These are phyloP conservation scores for Zaprionus kolodkinae DNA, from an alignment of 1,140 invertebrate genomes.

Conservation along the genomic window DNA sequence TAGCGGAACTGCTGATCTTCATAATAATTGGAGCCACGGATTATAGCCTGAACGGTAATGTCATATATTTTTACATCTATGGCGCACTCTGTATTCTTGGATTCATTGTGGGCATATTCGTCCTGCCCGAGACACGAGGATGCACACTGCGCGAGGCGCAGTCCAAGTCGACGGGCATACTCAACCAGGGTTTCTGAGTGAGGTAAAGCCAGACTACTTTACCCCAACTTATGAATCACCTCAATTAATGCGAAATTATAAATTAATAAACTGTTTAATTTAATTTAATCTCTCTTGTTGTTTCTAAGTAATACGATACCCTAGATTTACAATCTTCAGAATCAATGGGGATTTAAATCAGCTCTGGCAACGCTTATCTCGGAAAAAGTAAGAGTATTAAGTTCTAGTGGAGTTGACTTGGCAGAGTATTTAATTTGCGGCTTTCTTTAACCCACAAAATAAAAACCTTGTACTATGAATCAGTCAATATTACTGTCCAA, in stretches of 20 bases:
- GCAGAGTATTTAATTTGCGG: background rate
- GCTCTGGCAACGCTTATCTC: background rate
- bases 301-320: background rate
- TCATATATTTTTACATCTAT: conserved; percentile 52
- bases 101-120: conserved; percentile 31
- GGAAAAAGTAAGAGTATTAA: no score
- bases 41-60: background rate
- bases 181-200: conserved; percentile 37
- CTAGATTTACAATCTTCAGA: no score
- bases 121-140: conserved; percentile 65
- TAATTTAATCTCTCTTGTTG: background rate
- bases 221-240: background rate
- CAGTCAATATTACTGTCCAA: background rate
- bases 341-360: background rate
- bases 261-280: background rate
- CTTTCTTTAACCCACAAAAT: background rate
- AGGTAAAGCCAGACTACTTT: background rate
- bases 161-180: conserved; percentile 47
- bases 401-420: no score
- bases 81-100: conserved; percentile 51
- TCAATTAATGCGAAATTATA: background rate
- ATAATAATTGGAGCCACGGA: conserved; percentile 36
- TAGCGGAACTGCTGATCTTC: conserved; percentile 57
- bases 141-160: conserved; percentile 62
- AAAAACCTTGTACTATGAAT: background rate